Base-by-base conservation (phyloP, 2,888 invertebrate species). In the Heliconius aoede region DNA sequence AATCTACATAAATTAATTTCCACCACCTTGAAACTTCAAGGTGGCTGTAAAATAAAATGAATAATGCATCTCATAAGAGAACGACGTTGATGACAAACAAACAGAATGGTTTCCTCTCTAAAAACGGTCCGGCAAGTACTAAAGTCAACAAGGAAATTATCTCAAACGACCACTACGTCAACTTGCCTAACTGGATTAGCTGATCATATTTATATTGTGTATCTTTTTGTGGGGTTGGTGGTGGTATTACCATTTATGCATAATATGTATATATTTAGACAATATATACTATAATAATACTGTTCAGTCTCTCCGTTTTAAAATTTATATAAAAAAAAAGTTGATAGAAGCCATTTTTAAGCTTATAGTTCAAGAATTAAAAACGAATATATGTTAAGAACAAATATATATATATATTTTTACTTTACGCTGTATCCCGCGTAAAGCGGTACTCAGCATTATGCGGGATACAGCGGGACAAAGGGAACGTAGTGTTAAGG, bases 91-190 rank as follows among this genome's bases (percentile, higher is more conserved):
- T 76, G 77, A 80, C 79, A 84, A 81, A 81, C 82, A 82, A 87
- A 86, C 85, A 84, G 84, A 84, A 81, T 81, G 82, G 84, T 87
- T 87, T 89, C 89, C 89, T 88, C 78, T 80, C 83, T 80, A 80
- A 80, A 84, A 86, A 84, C 84, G 84, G 83, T 77, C 85, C 86
- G 84, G 84, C 86, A 87, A 90, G 88, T 87, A 86, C 83, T 88
- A 87, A 86, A 89, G 86, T 88, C 88, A 91, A 92, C 89, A 87
- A 88, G 91, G 84, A 90, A 93, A 92, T 92, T 93, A 91, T 86
- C 90, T 90, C 86, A 88, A 91, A 90, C 88, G 88, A 88, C 88
- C 85, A 86, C 86, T 84, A 87, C 90, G 87, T 86, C 89, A 88
- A 89, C 87, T 86, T 88, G 88, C 86, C 89, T 89, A 90, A 91